phyloP scores from a whole-genome alignment of 2,888 invertebrate species.

The Hirtodrosophila histrioides region DNA sequence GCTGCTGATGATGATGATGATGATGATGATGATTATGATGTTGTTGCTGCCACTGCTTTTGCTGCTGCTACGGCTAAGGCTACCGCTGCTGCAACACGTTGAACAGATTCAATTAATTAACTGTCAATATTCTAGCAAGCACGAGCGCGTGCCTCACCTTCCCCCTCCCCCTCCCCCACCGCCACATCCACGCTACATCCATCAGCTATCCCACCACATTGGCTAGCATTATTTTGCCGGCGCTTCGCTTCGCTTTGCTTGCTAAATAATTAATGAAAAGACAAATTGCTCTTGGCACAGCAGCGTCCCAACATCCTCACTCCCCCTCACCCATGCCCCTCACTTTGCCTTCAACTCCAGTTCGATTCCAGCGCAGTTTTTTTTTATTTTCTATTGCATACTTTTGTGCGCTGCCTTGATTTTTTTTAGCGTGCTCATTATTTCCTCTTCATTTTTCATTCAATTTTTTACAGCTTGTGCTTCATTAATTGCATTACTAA shows the following conservation, averaged over 20 bases:
- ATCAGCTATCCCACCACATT: neutral
- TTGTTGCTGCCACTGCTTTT: constrained; percentile 20
- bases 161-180: neutral
- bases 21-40: neutral
- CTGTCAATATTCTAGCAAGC: constrained; percentile 63
- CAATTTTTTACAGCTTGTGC: constrained; percentile 33
- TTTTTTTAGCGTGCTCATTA: constrained; percentile 34
- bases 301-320: neutral
- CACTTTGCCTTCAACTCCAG: constrained; percentile 16
- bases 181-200: neutral
- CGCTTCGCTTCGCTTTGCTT: constrained; percentile 35
- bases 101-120: constrained; percentile 73
- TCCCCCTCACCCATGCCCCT: neutral
- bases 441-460: constrained; percentile 6
- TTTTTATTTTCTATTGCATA: constrained; percentile 25
- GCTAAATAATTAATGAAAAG: constrained; percentile 76
- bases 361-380: constrained; percentile 15
- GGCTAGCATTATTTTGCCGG: constrained; percentile 25
- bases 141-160: constrained; percentile 42
- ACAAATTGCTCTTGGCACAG: constrained; percentile 70
- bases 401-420: constrained; percentile 46
- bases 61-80: neutral
- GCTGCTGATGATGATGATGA: constrained; percentile 2
- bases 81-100: constrained; percentile 54
- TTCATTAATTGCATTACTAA: constrained; percentile 69